A percentile compares a stretch with the other conserved stretches of the same genome.
These are phyloP conservation scores for Neomorphus geoffroyi DNA, from an alignment of 2,797 vertebrate species.

Conservation along the genomic window DNA sequence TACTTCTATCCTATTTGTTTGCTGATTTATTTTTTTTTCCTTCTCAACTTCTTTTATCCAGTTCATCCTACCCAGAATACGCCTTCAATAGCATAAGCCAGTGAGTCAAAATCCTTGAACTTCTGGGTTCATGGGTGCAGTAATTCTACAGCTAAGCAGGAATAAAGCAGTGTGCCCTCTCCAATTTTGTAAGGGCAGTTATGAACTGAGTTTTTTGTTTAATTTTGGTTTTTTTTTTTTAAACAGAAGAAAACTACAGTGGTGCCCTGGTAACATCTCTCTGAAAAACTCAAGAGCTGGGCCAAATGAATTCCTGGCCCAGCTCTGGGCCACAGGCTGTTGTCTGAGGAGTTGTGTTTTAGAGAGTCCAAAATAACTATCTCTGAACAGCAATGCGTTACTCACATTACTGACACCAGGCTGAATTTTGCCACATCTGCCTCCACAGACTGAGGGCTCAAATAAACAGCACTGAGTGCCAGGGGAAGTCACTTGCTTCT, in stretches of 20 bases:
- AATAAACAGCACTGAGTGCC: neutral
- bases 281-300: neutral
- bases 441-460: neutral
- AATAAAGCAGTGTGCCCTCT: neutral
- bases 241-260: neutral
- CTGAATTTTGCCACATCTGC: constrained; percentile 26
- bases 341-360: neutral
- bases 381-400: neutral
- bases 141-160: neutral
- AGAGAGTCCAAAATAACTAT: neutral
- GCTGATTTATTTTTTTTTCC: neutral
- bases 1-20: constrained; percentile 24
- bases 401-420: neutral
- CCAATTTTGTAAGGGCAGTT: neutral
- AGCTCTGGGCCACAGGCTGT: neutral
- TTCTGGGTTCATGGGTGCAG: constrained; percentile 2
- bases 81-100: neutral
- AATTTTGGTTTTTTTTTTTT: neutral
- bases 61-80: neutral
- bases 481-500: neutral
- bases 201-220: neutral
- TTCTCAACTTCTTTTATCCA: constrained; percentile 30
- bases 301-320: constrained; percentile 7
- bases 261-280: neutral
- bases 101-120: constrained; percentile 29